A percentile compares a stretch with the other conserved stretches of the same genome.
Evolutionary conservation across 2,888 invertebrate species (phyloP).

Genomic region (Torymus auratus): DNA sequence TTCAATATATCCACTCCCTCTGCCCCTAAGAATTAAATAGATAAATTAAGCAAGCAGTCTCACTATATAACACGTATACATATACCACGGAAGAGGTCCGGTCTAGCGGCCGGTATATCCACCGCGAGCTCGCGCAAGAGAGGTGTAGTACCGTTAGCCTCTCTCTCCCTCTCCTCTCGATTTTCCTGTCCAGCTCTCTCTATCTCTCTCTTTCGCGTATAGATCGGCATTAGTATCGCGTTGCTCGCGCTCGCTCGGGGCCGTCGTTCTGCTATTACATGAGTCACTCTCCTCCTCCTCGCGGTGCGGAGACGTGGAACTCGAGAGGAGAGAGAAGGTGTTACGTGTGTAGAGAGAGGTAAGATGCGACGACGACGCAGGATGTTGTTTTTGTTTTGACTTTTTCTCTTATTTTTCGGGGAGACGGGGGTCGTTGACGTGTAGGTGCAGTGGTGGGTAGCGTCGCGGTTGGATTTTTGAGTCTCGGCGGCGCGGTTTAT

Average conservation of each 20-base stretch:
- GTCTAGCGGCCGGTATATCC: too few relatives aligned
- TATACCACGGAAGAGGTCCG: too few relatives aligned
- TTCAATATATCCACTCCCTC: neutral
- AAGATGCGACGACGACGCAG: neutral
- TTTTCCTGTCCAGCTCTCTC: slow-evolving; percentile 17
- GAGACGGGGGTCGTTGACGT: too few relatives aligned
- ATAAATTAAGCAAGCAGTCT: slow-evolving; percentile 40
- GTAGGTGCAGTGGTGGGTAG: too few relatives aligned
- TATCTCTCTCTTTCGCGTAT: neutral
- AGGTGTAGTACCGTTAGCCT: slow-evolving; percentile 34
- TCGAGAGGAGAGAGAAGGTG: neutral
- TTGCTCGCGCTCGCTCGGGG: slow-evolving; percentile 8
- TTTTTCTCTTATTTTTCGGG: neutral
- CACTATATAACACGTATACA: too few relatives aligned
- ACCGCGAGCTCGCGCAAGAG: slow-evolving; percentile 8
- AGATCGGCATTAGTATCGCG: slow-evolving; percentile 32
- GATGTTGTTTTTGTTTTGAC: neutral
- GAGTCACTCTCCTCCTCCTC: slow-evolving; percentile 30
- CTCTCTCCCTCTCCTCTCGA: slow-evolving; percentile 6
- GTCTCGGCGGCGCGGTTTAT: too few relatives aligned
- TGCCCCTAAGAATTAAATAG: slow-evolving; percentile 24
- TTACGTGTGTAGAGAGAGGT: neutral
- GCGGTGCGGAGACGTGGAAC: neutral
- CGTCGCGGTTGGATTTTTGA: too few relatives aligned
- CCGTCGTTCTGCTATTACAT: slow-evolving; percentile 33